Conservation (phyloP, 2,888 invertebrate genomes). For the Pollenia griseotomentosa region DNA sequence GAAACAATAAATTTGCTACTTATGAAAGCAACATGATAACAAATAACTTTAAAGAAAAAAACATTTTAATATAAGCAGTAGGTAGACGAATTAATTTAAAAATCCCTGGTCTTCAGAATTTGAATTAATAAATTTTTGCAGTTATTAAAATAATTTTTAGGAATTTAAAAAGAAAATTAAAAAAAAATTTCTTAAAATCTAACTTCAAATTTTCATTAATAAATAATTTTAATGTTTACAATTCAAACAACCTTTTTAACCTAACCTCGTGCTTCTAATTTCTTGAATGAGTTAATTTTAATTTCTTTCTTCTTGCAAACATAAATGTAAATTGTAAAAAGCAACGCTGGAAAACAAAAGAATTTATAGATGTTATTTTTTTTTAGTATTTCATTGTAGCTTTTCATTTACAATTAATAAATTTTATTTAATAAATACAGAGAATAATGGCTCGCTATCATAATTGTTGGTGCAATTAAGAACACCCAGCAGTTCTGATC, state of each 20-base stretch:
- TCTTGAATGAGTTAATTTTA: slow-evolving; percentile 50
- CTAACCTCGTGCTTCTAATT: slow-evolving; percentile 1
- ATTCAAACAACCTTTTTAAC: neutral
- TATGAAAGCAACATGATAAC: neutral
- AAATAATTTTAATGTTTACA: too few relatives aligned
- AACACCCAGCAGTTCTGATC: too few relatives aligned
- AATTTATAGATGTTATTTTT: slow-evolving; percentile 12
- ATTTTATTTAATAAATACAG: slow-evolving; percentile 7
- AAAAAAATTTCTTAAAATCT: too few relatives aligned
- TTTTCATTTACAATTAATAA: slow-evolving; percentile 12
- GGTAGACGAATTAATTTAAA: neutral
- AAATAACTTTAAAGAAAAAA: slow-evolving; percentile 16
- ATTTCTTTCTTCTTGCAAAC: slow-evolving; percentile 25
- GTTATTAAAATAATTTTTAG: too few relatives aligned
- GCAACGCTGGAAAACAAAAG: slow-evolving; percentile 14
- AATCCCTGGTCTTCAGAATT: too few relatives aligned
- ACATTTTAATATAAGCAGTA: neutral
- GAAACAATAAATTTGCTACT: slow-evolving; percentile 13
- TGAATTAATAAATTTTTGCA: too few relatives aligned
- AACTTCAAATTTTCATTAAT: too few relatives aligned
- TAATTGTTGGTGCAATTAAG: slow-evolving; percentile 5
- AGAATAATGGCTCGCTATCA: slow-evolving; percentile 9
- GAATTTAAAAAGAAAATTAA: too few relatives aligned
- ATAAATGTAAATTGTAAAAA: slow-evolving; percentile 53
- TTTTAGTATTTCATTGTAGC: neutral